These are phyloP conservation scores for Lophura nycthemera DNA, from an alignment of 2,113 vertebrate genomes.

Conservation along the genomic window DNA sequence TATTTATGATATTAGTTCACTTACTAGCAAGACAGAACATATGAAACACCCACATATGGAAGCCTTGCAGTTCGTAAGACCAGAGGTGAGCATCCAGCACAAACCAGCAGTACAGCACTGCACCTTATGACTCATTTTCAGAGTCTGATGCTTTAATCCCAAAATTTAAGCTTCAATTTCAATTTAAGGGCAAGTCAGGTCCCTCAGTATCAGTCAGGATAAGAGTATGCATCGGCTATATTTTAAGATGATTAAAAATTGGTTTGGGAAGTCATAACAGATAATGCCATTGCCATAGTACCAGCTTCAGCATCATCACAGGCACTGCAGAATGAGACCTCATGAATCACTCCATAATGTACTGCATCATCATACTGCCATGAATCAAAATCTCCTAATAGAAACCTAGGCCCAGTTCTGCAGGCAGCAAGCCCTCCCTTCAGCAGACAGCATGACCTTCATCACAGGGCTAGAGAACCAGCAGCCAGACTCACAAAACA, in stretches of 20 bases:
- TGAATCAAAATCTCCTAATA: conserved; percentile 36
- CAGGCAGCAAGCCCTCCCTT: too few relatives aligned
- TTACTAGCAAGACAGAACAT: neutral
- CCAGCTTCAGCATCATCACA: conserved; percentile 10
- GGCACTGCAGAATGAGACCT: conserved; percentile 6
- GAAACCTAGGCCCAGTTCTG: neutral
- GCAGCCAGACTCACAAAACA: neutral
- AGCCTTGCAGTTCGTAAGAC: neutral
- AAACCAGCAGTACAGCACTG: neutral
- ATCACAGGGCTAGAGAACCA: neutral
- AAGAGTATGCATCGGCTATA: neutral
- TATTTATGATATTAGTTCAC: neutral
- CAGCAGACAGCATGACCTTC: conserved; percentile 14
- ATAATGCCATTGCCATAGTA: conserved; percentile 21
- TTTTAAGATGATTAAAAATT: conserved; percentile 6
- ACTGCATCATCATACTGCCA: conserved; percentile 12
- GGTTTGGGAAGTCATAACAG: neutral
- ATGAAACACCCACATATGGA: neutral
- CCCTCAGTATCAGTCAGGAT: neutral
- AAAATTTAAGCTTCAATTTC: neutral
- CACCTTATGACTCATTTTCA: neutral
- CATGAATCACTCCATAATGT: conserved; percentile 39
- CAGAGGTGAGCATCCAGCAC: neutral
- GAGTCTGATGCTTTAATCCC: neutral
- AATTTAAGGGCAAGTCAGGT: neutral